A percentile compares a stretch with the other conserved stretches of the same genome.
Conservation (phyloP, 2,888 invertebrate genomes). For the Argyresthia goedartella region DNA sequence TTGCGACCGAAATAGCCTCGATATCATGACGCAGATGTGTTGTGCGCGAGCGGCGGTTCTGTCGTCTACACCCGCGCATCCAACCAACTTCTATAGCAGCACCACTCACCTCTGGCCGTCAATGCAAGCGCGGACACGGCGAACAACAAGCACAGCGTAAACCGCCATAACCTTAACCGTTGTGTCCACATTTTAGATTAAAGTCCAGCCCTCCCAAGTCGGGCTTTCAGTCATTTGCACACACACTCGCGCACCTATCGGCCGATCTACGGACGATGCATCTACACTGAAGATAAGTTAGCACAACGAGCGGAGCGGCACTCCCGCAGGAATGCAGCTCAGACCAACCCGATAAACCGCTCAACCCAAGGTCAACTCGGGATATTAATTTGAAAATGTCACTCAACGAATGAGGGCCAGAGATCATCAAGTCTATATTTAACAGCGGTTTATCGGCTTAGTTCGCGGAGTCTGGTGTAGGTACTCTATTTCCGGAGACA, state of each 20-base stretch:
- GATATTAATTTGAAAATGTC: slow-evolving; percentile 1
- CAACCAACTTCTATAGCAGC: too few species aligned
- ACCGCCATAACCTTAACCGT: slow-evolving; percentile 64
- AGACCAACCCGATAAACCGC: slow-evolving; percentile 39
- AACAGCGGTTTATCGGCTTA: slow-evolving; percentile 49
- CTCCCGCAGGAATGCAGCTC: slow-evolving; percentile 48
- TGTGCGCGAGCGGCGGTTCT: too few species aligned
- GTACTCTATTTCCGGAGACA: slow-evolving; percentile 73
- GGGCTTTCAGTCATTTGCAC: slow-evolving; percentile 68
- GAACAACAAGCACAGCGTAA: slow-evolving; percentile 60
- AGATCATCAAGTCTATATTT: slow-evolving; percentile 27
- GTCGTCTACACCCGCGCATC: slow-evolving; percentile 9
- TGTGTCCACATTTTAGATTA: slow-evolving; percentile 65
- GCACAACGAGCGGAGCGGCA: slow-evolving; percentile 28
- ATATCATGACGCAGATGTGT: slow-evolving; percentile 50
- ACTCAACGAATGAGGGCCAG: neutral
- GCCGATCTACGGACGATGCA: slow-evolving; percentile 53
- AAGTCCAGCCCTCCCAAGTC: slow-evolving; percentile 50
- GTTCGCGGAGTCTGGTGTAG: slow-evolving; percentile 26
- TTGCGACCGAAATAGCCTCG: slow-evolving; percentile 63
- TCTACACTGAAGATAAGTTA: slow-evolving; percentile 59
- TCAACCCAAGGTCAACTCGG: slow-evolving; percentile 1
- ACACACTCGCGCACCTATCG: slow-evolving; percentile 65
- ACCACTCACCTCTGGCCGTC: slow-evolving; percentile 58
- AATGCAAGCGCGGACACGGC: slow-evolving; percentile 40